Conservation (phyloP, 2,888 invertebrate genomes). For the Megamerina dolium region DNA sequence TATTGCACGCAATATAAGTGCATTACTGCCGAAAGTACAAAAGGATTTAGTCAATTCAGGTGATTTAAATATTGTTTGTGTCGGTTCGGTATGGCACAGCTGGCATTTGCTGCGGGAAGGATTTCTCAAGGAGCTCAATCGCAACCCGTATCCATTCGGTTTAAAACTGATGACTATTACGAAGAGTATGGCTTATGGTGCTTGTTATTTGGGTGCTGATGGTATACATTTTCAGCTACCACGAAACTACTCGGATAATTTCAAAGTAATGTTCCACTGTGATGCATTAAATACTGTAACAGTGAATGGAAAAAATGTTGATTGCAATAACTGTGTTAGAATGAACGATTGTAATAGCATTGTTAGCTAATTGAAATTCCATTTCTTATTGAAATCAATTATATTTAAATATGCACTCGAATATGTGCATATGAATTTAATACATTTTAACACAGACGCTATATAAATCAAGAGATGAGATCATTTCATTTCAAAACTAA, state of each 20-base stretch:
- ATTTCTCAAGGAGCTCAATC: constrained; percentile 57
- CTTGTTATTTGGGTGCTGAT: constrained; percentile 78
- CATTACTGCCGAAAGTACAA: constrained; percentile 58
- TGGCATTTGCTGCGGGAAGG: constrained; percentile 76
- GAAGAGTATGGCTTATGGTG: constrained; percentile 76
- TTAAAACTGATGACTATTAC: constrained; percentile 62
- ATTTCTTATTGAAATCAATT: no score
- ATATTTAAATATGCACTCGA: no score
- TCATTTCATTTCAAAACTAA: no score
- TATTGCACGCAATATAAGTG: constrained; percentile 62
- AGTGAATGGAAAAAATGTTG: constrained; percentile 5
- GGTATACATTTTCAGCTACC: constrained; percentile 59
- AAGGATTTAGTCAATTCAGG: constrained; percentile 49
- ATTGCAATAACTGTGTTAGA: no score
- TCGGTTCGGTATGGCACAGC: constrained; percentile 93
- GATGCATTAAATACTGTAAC: neutral
- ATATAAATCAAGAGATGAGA: no score
- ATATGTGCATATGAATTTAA: no score
- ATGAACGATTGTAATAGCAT: no score
- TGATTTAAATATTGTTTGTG: constrained; percentile 71
- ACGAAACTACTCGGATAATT: constrained; percentile 65
- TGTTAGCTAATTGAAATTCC: no score
- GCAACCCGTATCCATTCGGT: constrained; percentile 40
- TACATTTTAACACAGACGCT: no score
- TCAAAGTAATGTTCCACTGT: constrained; percentile 56